A percentile compares a stretch with the other conserved stretches of the same genome.
Evolutionary conservation across 2,888 invertebrate genomes (phyloP).

Genomic region (Drosophila bunnanda): DNA sequence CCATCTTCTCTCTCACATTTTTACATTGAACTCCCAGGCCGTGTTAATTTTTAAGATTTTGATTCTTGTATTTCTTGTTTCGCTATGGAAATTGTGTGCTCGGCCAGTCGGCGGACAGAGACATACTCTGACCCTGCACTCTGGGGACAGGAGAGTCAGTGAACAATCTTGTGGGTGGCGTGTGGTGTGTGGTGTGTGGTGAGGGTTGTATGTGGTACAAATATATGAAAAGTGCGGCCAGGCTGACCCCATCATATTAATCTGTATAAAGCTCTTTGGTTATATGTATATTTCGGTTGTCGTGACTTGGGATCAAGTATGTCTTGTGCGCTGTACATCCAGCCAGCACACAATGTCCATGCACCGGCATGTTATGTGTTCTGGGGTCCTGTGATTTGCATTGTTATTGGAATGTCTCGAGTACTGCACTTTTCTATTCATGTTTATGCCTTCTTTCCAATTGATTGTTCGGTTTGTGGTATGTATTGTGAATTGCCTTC

Average conservation of each 20-base stretch:
- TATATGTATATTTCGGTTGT: constrained; percentile 47
- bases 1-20: background rate
- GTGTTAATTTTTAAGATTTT: constrained; percentile 75
- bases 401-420: constrained; percentile 65
- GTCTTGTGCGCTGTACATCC: constrained; percentile 54
- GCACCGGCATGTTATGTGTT: constrained; percentile 76
- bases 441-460: constrained; percentile 14
- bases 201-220: constrained; percentile 34
- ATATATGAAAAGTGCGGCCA: constrained; percentile 40
- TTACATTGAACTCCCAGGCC: constrained; percentile 40
- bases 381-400: constrained; percentile 62
- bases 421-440: constrained; percentile 9
- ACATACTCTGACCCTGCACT: constrained; percentile 58
- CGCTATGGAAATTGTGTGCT: constrained; percentile 76
- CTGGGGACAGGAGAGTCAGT: constrained; percentile 34
- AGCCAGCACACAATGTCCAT: constrained; percentile 77
- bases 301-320: constrained; percentile 32
- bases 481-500: constrained; percentile 52
- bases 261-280: constrained; percentile 72
- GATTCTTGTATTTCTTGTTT: constrained; percentile 42
- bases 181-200: constrained; percentile 19
- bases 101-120: constrained; percentile 72
- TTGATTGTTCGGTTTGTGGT: constrained; percentile 51
- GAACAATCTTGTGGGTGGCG: constrained; percentile 41
- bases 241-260: constrained; percentile 32